phyloP scores from a whole-genome alignment of 2,113 vertebrate species.

The Toxotes chatareus region DNA sequence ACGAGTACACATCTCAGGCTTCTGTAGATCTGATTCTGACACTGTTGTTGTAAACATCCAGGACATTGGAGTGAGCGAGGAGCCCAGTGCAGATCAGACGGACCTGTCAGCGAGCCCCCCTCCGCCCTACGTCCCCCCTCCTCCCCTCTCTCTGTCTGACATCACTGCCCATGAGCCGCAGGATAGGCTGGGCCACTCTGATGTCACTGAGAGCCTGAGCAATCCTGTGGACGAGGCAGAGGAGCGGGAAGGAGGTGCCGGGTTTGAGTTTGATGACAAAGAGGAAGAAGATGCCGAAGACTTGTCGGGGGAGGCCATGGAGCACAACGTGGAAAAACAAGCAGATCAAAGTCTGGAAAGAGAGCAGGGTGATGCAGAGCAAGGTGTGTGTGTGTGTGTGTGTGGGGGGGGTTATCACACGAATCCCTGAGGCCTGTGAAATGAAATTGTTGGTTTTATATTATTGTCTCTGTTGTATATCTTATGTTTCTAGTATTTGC shows the following conservation, averaged over 20 bases:
- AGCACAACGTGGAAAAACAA: not conserved
- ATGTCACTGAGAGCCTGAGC: slow-evolving; percentile 70
- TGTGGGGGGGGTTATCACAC: too few species aligned
- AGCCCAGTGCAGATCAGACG: slow-evolving; percentile 76
- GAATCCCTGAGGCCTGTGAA: too few species aligned
- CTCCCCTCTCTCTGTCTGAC: slow-evolving; percentile 79
- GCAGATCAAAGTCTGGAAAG: slow-evolving; percentile 14
- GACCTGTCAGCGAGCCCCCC: slow-evolving; percentile 81
- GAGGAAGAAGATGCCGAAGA: slow-evolving; percentile 65
- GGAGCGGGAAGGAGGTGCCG: slow-evolving; percentile 43
- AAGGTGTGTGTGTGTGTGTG: slow-evolving; percentile 34
- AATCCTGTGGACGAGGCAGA: slow-evolving; percentile 66
- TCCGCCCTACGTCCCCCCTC: slow-evolving; percentile 78
- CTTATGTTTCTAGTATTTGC: not conserved
- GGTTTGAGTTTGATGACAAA: slow-evolving; percentile 80
- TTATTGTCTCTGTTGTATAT: too few species aligned
- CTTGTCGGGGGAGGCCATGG: slow-evolving; percentile 5
- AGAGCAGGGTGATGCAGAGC: slow-evolving; percentile 17
- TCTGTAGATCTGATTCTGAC: not conserved
- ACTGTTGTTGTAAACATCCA: slow-evolving; percentile 6
- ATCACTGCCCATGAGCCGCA: slow-evolving; percentile 75
- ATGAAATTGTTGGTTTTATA: too few species aligned
- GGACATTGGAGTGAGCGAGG: slow-evolving; percentile 82
- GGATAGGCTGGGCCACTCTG: slow-evolving; percentile 75
- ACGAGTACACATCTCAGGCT: too few species aligned